Evolutionary conservation across 2,797 vertebrate genomes (phyloP).

Genomic region (Muraenolepis orangiensis): DNA sequence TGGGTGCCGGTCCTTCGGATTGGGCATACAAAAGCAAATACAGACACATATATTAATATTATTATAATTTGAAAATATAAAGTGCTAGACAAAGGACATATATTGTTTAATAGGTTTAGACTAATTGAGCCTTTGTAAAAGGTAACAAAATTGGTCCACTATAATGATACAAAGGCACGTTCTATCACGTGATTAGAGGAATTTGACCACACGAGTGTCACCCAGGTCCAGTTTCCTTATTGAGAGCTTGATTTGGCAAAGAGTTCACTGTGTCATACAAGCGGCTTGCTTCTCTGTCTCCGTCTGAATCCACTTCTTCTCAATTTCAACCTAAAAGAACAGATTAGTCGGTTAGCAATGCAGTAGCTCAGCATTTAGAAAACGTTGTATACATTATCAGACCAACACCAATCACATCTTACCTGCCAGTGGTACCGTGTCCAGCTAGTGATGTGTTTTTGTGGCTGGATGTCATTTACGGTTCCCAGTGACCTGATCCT

Average conservation of each 20-base stretch:
- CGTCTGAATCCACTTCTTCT: constrained; percentile 90
- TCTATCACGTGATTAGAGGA: constrained; percentile 40
- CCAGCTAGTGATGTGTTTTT: constrained; percentile 85
- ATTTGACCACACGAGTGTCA: constrained; percentile 33
- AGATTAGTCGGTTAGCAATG: constrained; percentile 10
- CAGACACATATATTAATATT: constrained; percentile 17
- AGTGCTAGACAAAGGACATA: constrained; percentile 67
- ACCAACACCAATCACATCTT: constrained; percentile 11
- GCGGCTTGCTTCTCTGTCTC: constrained; percentile 81
- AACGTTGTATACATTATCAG: neutral
- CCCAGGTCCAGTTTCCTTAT: constrained; percentile 41
- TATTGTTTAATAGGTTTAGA: constrained; percentile 36
- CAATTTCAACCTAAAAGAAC: constrained; percentile 87
- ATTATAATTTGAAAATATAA: constrained; percentile 67
- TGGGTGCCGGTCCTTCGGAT: constrained; percentile 13
- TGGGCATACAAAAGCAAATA: constrained; percentile 45
- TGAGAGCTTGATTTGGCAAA: neutral
- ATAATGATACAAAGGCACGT: constrained; percentile 47
- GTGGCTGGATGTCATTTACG: constrained; percentile 88
- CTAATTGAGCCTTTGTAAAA: constrained; percentile 13
- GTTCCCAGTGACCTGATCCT: constrained; percentile 86
- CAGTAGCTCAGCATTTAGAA: neutral
- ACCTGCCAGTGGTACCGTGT: constrained; percentile 92
- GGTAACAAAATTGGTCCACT: constrained; percentile 44
- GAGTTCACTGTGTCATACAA: constrained; percentile 83